phyloP scores from a whole-genome alignment of 2,797 vertebrate species.

The Gouania willdenowi region DNA sequence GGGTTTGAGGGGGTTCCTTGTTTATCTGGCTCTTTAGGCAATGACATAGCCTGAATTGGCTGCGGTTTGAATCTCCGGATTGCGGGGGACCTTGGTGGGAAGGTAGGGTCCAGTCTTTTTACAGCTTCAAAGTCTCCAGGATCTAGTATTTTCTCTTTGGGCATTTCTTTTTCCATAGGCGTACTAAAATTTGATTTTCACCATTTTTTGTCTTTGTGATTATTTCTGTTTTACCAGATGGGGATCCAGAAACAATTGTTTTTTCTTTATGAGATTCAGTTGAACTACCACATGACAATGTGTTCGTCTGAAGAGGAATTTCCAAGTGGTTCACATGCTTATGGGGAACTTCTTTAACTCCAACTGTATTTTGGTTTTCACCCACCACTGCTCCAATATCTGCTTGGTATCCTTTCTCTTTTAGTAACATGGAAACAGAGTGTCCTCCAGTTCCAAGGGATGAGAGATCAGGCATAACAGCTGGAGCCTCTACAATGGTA shows the following conservation, averaged over 20 bases:
- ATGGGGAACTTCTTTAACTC: conserved; percentile 30
- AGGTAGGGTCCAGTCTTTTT: conserved; percentile 62
- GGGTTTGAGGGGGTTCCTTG: conserved; percentile 25
- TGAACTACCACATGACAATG: conserved; percentile 22
- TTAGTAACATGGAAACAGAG: conserved; percentile 78
- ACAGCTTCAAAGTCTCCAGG: conserved; percentile 60
- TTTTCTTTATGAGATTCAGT: conserved; percentile 47
- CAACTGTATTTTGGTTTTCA: conserved; percentile 35
- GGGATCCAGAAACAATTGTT: conserved; percentile 21
- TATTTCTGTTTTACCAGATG: conserved; percentile 17
- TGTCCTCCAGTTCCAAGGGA: conserved; percentile 45
- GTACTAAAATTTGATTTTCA: conserved; percentile 25
- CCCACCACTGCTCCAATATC: conserved; percentile 76
- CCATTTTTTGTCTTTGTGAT: conserved; percentile 37
- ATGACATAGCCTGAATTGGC: conserved; percentile 61
- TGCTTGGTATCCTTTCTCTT: conserved; percentile 81
- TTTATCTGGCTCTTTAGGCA: conserved; percentile 69
- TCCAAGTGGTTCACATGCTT: conserved; percentile 78
- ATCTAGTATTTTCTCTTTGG: conserved; percentile 37
- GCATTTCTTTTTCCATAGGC: conserved; percentile 26
- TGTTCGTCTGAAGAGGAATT: conserved; percentile 71
- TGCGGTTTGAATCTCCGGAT: conserved; percentile 57
- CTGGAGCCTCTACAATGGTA: conserved; percentile 3
- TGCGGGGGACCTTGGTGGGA: conserved; percentile 63
- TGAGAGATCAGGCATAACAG: conserved; percentile 36